phyloP scores from a whole-genome alignment of 2,113 vertebrate species.

The Percina caprodes region DNA sequence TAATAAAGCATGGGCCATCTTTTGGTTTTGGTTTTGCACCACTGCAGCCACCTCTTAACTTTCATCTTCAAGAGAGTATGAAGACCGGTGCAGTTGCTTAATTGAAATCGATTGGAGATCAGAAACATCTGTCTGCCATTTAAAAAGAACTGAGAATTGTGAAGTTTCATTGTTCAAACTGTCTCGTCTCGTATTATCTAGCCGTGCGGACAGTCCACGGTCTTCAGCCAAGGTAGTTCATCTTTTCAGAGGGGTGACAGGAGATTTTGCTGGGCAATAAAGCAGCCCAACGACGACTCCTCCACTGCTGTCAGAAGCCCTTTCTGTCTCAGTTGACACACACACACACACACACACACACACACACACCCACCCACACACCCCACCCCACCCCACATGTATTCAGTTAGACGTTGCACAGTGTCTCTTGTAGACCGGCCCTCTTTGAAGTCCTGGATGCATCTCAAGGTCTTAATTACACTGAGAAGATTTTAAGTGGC shows the following conservation, averaged over 20 bases:
- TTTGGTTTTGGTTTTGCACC: constrained; percentile 4
- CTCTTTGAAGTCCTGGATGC: constrained; percentile 42
- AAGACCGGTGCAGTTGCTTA: not conserved
- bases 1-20: not conserved
- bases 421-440: constrained; percentile 23
- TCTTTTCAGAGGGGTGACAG: constrained; percentile 47
- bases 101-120: constrained; percentile 8
- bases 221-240: constrained; percentile 25
- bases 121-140: constrained; percentile 20
- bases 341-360: constrained; percentile 11
- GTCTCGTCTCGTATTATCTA: constrained; percentile 16
- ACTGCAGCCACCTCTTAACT: constrained; percentile 1
- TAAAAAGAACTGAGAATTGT: constrained; percentile 13
- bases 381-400: not conserved
- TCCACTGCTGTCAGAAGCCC: constrained; percentile 27
- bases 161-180: constrained; percentile 18
- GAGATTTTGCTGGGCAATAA: constrained; percentile 55
- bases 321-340: constrained; percentile 11
- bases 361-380: not conserved
- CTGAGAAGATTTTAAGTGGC: constrained; percentile 35
- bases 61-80: not conserved
- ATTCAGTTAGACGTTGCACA: constrained; percentile 14
- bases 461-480: constrained; percentile 20
- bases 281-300: constrained; percentile 26
- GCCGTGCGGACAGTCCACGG: not conserved